phyloP scores from a whole-genome alignment of 2,113 vertebrate genomes.

The Tympanuchus pallidicinctus region DNA sequence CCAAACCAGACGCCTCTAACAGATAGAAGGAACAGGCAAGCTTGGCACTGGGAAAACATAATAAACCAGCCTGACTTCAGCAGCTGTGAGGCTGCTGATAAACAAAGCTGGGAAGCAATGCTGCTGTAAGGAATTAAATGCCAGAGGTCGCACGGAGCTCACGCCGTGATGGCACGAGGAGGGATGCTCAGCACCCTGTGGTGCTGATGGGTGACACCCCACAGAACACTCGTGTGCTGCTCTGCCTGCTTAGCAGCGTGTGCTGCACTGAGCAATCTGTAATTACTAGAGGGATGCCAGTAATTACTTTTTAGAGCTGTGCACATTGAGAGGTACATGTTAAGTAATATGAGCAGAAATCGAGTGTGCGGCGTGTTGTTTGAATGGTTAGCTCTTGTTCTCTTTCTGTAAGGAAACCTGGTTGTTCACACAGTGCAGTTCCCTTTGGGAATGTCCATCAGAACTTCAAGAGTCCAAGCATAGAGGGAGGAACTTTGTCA shows the following conservation, averaged over 20 bases:
- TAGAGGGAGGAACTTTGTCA: neutral
- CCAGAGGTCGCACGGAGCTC: neutral
- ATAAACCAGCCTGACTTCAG: neutral
- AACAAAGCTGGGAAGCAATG: neutral
- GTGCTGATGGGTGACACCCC: neutral
- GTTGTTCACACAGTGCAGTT: neutral
- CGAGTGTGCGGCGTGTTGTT: neutral
- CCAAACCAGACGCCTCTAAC: neutral
- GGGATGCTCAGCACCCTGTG: neutral
- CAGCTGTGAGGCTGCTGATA: neutral
- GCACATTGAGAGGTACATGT: neutral
- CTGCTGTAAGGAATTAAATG: neutral
- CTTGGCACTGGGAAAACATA: neutral
- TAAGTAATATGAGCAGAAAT: neutral
- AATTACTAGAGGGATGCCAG: neutral
- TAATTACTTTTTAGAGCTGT: neutral
- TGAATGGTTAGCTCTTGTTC: neutral
- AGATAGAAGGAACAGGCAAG: neutral
- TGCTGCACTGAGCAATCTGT: neutral
- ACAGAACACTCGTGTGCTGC: neutral
- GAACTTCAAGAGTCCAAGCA: neutral
- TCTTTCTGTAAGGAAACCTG: neutral
- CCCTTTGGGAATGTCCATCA: neutral
- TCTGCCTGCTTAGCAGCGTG: neutral
- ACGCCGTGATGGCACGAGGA: fast-evolving